Evolutionary conservation across 1,140 invertebrate species (phyloP), one percentile per base, ranked within the genome.

Genomic region (Pogonognathellus flavescens): DNA sequence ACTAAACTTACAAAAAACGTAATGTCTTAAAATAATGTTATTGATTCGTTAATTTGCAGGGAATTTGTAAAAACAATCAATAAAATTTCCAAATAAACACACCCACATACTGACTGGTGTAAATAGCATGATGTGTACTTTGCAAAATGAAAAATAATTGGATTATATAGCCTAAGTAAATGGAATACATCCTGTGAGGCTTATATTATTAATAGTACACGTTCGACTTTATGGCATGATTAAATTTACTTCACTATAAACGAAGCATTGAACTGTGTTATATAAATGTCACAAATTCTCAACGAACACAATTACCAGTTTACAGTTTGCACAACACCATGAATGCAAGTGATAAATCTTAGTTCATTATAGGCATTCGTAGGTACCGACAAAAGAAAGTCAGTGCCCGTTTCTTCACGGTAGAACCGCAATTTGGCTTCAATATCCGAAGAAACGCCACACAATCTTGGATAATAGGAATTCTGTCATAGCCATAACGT

Each of bases 21-120:
- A 41, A 41, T 41, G 31, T 41, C 31, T 41, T 41, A 41, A 41
- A 41, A 41, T 41, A 41, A 41, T 41, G n/a, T n/a, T n/a, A 66
- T 66, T 66, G 62, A 66, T 66, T 66, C 20, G 25, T 66, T 66
- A 66, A 18, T 16, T n/a, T n/a, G 11, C 22, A 66, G 25, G 20
- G 20, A 66, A 66, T 14, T 66, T 66, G 62, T 66, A 66, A 25
- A 66, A 66, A 66, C 62, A 66, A 66, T 66, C 62, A 66, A 66
- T 66, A 66, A 66, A 66, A 25, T 60, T 66, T 66, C 20, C 20
- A 25, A 25, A 66, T 25, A 13, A 25, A 66, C 22, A 14, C 14
- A 22, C 8, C 10, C 62, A 25, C 10, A 66, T 25, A 25, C 13
- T 66, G 25, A 6, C 22, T 25, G 25, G 62, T 25, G 22, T 66